A percentile compares a stretch with the other conserved stretches of the same genome.
phyloP scores from a whole-genome alignment of 2,113 vertebrate genomes.

The Chrysochloris asiatica region DNA sequence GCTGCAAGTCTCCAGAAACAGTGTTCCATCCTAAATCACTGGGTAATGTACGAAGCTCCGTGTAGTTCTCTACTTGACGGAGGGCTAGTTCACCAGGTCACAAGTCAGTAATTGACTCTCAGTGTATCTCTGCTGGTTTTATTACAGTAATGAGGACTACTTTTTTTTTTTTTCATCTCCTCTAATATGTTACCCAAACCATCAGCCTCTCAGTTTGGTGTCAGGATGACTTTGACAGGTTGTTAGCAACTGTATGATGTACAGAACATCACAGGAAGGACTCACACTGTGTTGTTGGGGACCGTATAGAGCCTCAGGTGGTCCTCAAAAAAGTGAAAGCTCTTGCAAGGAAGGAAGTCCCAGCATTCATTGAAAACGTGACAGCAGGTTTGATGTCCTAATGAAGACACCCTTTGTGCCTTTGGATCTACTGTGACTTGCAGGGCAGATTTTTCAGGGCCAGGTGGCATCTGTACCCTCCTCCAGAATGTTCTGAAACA shows the following conservation, averaged over 20 bases:
- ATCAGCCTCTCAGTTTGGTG: conserved; percentile 85
- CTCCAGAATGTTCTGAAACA: conserved; percentile 18
- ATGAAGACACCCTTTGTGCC: conserved; percentile 72
- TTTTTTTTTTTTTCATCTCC: conserved; percentile 81
- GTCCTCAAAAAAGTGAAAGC: conserved; percentile 72
- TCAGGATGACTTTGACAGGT: conserved; percentile 87
- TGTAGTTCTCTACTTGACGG: conserved; percentile 78
- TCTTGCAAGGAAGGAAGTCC: conserved; percentile 78
- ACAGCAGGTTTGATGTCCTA: conserved; percentile 75
- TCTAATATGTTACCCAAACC: conserved; percentile 83
- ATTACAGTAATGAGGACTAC: conserved; percentile 88
- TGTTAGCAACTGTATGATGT: conserved; percentile 85
- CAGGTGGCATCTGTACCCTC: conserved; percentile 42
- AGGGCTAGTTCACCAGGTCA: conserved; percentile 87
- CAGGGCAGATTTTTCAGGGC: conserved; percentile 53
- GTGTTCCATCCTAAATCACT: conserved; percentile 85
- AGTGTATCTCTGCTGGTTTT: conserved; percentile 84
- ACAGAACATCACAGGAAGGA: conserved; percentile 83
- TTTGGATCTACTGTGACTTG: conserved; percentile 41
- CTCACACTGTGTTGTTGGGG: conserved; percentile 82
- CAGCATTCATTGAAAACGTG: conserved; percentile 69
- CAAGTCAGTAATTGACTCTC: conserved; percentile 88
- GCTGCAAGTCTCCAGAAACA: conserved; percentile 80
- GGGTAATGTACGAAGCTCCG: conserved; percentile 79
- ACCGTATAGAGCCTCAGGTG: conserved; percentile 78